Percentiles rank a stretch among this genome's conserved stretches.
These are phyloP conservation scores for Xestia c-nigrum DNA, from an alignment of 2,888 invertebrate genomes.

Conservation along the genomic window DNA sequence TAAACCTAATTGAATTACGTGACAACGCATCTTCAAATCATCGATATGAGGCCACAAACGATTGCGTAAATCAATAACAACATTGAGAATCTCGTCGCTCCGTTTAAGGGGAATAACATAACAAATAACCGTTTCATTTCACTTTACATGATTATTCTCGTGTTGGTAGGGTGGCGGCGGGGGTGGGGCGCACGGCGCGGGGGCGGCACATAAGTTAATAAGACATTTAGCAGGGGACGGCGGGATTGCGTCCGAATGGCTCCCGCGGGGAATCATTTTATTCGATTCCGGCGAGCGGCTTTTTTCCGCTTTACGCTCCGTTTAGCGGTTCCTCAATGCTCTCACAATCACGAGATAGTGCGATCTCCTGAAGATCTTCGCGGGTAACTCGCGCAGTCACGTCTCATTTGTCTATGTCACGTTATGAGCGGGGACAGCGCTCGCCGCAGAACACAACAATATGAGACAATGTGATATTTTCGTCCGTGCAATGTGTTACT, in stretches of 20 bases:
- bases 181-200: slow-evolving; percentile 73
- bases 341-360: slow-evolving; percentile 80
- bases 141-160: slow-evolving; percentile 91
- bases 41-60: slow-evolving; percentile 78
- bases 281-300: slow-evolving; percentile 92
- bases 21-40: slow-evolving; percentile 67
- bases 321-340: slow-evolving; percentile 85
- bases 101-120: slow-evolving; percentile 87
- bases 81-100: slow-evolving; percentile 81
- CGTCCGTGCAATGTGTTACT: slow-evolving; percentile 70
- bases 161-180: slow-evolving; percentile 79
- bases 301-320: slow-evolving; percentile 90
- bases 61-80: slow-evolving; percentile 83
- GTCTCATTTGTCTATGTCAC: slow-evolving; percentile 77
- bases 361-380: slow-evolving; percentile 66
- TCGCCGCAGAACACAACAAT: slow-evolving; percentile 75
- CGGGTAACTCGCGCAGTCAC: slow-evolving; percentile 74
- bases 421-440: slow-evolving; percentile 79
- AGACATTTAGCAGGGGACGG: slow-evolving; percentile 91
- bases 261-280: slow-evolving; percentile 94
- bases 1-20: slow-evolving; percentile 49
- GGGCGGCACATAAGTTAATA: slow-evolving; percentile 89
- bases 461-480: slow-evolving; percentile 72
- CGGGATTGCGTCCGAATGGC: slow-evolving; percentile 92
- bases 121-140: slow-evolving; percentile 91